Percentiles rank a stretch among this genome's conserved stretches.
phyloP scores from a whole-genome alignment of 35 echinoderm and acorn worm species.

The Acanthaster planci region DNA sequence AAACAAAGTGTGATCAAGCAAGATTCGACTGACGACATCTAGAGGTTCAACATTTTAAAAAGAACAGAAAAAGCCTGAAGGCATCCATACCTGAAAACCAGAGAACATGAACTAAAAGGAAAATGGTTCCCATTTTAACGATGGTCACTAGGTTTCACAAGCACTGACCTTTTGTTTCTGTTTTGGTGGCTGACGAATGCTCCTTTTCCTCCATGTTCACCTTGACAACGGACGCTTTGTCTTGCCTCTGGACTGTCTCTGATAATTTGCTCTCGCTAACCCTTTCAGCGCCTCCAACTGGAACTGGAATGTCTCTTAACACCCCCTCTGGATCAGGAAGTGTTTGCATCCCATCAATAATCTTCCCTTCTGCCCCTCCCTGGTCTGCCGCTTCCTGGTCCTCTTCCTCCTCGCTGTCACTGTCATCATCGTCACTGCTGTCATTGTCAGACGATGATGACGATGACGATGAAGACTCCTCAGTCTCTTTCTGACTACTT shows the following conservation, averaged over 20 bases:
- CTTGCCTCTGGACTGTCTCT: no score
- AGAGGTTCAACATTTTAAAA: no score
- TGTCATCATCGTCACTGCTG: conserved; percentile 34
- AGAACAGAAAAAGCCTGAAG: no score
- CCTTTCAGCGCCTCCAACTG: not conserved
- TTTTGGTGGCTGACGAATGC: no score
- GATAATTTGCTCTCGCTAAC: not conserved
- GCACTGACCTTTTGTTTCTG: not conserved
- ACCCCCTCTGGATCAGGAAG: not conserved
- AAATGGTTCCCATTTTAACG: no score
- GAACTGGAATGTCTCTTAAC: not conserved
- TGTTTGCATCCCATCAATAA: not conserved
- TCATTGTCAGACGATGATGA: conserved; percentile 36
- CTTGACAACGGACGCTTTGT: no score
- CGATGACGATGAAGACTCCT: conserved; percentile 36
- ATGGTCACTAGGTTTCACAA: no score
- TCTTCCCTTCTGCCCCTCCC: conserved; percentile 23
- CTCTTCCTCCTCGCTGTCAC: conserved; percentile 34
- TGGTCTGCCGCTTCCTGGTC: conserved; percentile 11
- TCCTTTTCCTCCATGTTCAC: no score
- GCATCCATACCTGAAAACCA: no score
- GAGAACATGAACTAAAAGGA: no score
- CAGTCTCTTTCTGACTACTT: conserved; percentile 6
- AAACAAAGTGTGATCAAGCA: no score
- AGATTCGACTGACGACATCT: no score